Evolutionary conservation across 1,140 invertebrate genomes (phyloP), one percentile per base, ranked within the genome.

Genomic region (Drepana arcuata): DNA sequence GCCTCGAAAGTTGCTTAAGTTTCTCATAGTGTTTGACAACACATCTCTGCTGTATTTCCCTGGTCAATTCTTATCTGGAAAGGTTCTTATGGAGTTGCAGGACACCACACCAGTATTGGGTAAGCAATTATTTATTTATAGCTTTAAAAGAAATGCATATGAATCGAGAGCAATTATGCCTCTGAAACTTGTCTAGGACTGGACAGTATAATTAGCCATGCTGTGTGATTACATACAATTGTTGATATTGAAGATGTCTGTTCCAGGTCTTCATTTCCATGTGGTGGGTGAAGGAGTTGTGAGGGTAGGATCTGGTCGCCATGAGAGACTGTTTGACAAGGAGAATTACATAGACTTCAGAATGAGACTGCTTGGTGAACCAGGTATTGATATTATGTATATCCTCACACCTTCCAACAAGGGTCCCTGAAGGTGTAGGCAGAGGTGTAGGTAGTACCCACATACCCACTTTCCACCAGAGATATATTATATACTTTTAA

Each of bases 301-400:
- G 1, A 84, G 92, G 45, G 87, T 95, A 5, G 86, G 90, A 16
- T 92, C 92, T 18, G 89, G 91, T 23, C 86, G 93, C 5, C 91
- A 94, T 62, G 93, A 95, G 48, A 86, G 92, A 50, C 88, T 93
- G 2, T 93, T 91, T 73, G 95, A 97, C 69, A 92, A 93, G 69
- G 95, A 97, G 79, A 96, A 95, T 70, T 97, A 97, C 69, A 97
- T 97, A 49, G 95, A 97, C 79, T 97, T 97, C 75, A 88, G 95
- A 44, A 96, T 97, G 94, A 85, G 94, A 63, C 84, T 97, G 2
- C 85, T 97, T 1, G 95, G 95, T 28, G 95, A 97, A 85, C 90
- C 92, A 85, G 92, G 93, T 93, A 86, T 16, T 31, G 25, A 18
- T 43, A 29, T 29, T n/a, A 18, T 27, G n/a, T n/a, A n/a, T n/a